These are phyloP conservation scores for Drosophila bipectinata DNA, from an alignment of 1,140 invertebrate species.

Conservation along the genomic window DNA sequence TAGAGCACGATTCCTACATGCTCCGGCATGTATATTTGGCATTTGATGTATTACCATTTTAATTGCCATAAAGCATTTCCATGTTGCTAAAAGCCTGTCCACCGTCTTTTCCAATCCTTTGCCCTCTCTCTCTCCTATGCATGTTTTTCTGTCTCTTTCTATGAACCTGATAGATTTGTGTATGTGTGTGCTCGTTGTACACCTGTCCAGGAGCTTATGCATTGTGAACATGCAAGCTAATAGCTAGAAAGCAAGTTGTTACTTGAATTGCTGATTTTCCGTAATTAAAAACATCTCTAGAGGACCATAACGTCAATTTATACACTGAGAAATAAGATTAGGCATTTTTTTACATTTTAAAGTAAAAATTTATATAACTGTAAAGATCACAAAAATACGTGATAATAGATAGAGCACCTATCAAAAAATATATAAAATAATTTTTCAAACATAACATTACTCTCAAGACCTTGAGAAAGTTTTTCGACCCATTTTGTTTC, in stretches of 20 bases:
- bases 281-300: constrained; percentile 64
- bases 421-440: no score
- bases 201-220: constrained; percentile 58
- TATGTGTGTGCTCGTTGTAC: constrained; percentile 11
- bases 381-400: no score
- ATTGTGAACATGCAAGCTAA: constrained; percentile 73
- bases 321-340: neutral
- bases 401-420: no score
- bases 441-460: no score
- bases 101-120: neutral
- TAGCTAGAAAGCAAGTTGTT: constrained; percentile 43
- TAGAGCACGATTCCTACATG: constrained; percentile 25
- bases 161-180: constrained; percentile 2
- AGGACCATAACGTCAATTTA: constrained; percentile 31
- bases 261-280: constrained; percentile 31
- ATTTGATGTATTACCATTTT: constrained; percentile 76
- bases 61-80: constrained; percentile 80
- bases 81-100: constrained; percentile 70
- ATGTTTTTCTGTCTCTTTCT: constrained; percentile 6
- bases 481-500: no score
- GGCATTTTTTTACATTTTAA: no score
- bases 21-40: constrained; percentile 42
- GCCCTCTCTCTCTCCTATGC: neutral
- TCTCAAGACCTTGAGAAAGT: no score
- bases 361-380: no score